Evolutionary conservation across 2,888 invertebrate species (phyloP).

Genomic region (Osmoderma eremita): DNA sequence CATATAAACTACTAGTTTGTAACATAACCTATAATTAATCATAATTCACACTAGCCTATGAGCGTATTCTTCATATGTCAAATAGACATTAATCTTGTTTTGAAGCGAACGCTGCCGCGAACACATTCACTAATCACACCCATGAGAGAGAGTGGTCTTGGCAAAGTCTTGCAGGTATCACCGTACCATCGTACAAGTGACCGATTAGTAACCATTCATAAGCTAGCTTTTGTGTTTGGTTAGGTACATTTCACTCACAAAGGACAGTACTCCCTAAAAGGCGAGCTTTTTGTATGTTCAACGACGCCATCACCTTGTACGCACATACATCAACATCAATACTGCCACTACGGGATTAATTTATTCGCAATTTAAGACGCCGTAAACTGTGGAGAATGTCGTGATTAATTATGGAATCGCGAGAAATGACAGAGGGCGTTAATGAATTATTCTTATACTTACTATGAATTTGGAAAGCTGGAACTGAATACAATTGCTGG

Average conservation of each 20-base stretch:
- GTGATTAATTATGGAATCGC: constrained; percentile 30
- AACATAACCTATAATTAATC: constrained; percentile 38
- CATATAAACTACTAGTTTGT: constrained; percentile 35
- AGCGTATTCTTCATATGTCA: constrained; percentile 41
- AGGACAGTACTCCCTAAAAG: constrained; percentile 26
- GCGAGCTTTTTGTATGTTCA: constrained; percentile 29
- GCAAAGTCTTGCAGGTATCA: constrained; percentile 35
- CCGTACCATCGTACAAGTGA: constrained; percentile 40
- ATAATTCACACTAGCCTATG: constrained; percentile 42
- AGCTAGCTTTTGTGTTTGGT: constrained; percentile 38
- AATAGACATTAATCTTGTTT: constrained; percentile 46
- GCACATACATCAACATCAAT: constrained; percentile 34
- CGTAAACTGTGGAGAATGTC: constrained; percentile 17
- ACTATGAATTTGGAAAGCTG: constrained; percentile 20
- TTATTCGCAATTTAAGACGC: constrained; percentile 31
- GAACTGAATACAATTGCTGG: too few species aligned
- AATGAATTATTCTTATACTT: constrained; percentile 17
- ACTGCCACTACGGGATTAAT: constrained; percentile 24
- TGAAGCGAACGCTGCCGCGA: constrained; percentile 41
- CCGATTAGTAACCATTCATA: constrained; percentile 43
- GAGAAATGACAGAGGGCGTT: constrained; percentile 15
- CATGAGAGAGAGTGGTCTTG: constrained; percentile 38
- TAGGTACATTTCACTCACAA: constrained; percentile 39
- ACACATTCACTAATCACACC: constrained; percentile 43
- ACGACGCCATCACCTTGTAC: constrained; percentile 35